Base-by-base conservation (phyloP, 1,140 invertebrate genomes). In the Ceratosolen solmsi region DNA sequence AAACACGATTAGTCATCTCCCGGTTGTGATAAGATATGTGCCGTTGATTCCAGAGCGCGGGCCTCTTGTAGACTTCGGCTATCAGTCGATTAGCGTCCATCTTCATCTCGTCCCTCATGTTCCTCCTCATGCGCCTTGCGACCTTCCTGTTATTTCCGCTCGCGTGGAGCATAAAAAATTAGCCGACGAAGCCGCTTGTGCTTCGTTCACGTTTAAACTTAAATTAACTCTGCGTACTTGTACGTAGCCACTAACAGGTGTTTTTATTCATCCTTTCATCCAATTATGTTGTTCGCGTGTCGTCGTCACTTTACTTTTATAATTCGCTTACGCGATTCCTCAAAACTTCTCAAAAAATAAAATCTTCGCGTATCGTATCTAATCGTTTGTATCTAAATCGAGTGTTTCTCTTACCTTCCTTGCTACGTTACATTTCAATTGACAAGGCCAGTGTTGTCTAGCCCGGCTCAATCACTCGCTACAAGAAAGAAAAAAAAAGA, bases 61-160 rank as follows among this genome's bases (percentile, higher is more conserved):
- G 89, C 79, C 91, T 86, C 78, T 91, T 92, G 79, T 90, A 89
- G 60, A 92, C 88, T 82, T 92, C 91, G 58, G 88, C 84, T 82
- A 92, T 92, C 80, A 92, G 87, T 76, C 88, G 88, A 86, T 88
- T 90, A 77, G 89, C 88, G 84, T 92, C 90, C 87, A 91, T 90
- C 76, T 89, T 91, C 84, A 88, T 83, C 54, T 90, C 89, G 72
- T 89, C 87, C 79, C 84, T 88, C 89, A 90, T 90, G 63, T 82
- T 86, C 76, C 75, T 77, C 38, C 60, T 65, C 60, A n/a, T 56
- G 54, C 56, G 74, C 38, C 56, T 51, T 27, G 56, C 56, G 38
- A 65, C 30, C 20, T 77, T 77, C 38, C 60, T 83, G 74, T 84
- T 86, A 15, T 15, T 84, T 82, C 73, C 60, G 87, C 90, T 90